Conservation (phyloP, 2,888 invertebrate genomes). For the Papilio demoleus region DNA sequence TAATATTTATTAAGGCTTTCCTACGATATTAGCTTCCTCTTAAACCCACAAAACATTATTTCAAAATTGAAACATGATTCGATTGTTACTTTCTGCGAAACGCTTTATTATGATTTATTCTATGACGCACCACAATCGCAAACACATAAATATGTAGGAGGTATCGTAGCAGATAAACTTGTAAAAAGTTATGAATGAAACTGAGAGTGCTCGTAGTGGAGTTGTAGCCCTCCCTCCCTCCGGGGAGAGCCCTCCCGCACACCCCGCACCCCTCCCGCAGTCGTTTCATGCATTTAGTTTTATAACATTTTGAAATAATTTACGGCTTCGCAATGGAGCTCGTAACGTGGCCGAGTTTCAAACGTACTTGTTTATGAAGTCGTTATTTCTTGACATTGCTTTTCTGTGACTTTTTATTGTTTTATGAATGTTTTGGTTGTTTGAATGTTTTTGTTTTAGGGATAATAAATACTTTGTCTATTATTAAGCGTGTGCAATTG, state of each 20-base stretch:
- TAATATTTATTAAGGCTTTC: no score
- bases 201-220: slow-evolving; percentile 82
- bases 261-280: slow-evolving; percentile 49
- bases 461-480: no score
- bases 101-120: slow-evolving; percentile 51
- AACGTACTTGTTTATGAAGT: slow-evolving; percentile 44
- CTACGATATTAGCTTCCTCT: no score
- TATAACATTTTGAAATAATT: slow-evolving; percentile 76
- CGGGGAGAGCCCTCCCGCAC: slow-evolving; percentile 46
- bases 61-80: not conserved
- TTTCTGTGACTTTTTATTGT: not conserved
- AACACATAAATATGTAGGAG: slow-evolving; percentile 83
- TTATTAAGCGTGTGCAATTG: no score
- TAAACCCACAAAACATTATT: no score
- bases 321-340: slow-evolving; percentile 56
- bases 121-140: slow-evolving; percentile 70
- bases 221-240: slow-evolving; percentile 67
- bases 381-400: slow-evolving; percentile 15
- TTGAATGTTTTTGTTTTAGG: no score
- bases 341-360: slow-evolving; percentile 46
- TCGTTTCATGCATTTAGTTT: slow-evolving; percentile 79
- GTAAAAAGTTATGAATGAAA: slow-evolving; percentile 85
- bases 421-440: not conserved
- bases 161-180: slow-evolving; percentile 82
- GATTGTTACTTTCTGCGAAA: slow-evolving; percentile 26